A percentile compares a stretch with the other conserved stretches of the same genome.
phyloP scores from a whole-genome alignment of 2,888 invertebrate species.

The Phortica okadai region DNA sequence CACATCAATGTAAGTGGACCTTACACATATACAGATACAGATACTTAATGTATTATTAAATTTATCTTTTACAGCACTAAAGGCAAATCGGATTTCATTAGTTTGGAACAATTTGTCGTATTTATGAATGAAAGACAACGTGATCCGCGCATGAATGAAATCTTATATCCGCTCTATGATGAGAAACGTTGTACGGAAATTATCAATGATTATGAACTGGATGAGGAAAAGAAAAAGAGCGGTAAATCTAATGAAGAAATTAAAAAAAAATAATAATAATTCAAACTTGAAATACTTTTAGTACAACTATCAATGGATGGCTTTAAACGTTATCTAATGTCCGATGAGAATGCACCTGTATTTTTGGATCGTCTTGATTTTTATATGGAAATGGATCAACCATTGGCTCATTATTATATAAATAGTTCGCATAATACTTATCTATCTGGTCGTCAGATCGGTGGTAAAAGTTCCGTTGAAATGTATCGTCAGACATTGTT shows the following conservation, averaged over 20 bases:
- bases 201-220: constrained; percentile 93
- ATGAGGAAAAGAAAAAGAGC: constrained; percentile 79
- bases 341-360: constrained; percentile 99
- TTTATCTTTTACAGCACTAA: constrained; percentile 82
- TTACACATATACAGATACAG: neutral
- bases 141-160: constrained; percentile 98
- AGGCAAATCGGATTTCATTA: constrained; percentile 92
- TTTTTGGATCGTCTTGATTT: constrained; percentile 98
- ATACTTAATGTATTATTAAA: neutral
- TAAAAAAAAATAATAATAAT: no score
- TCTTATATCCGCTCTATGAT: constrained; percentile 97
- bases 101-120: constrained; percentile 90
- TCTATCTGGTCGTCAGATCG: constrained; percentile 95
- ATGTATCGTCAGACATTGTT: constrained; percentile 98
- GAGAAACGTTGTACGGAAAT: constrained; percentile 95
- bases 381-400: constrained; percentile 99
- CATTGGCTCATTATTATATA: constrained; percentile 98
- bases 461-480: constrained; percentile 98
- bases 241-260: constrained; percentile 49
- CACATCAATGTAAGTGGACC: constrained; percentile 89
- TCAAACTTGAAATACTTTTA: constrained; percentile 66
- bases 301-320: constrained; percentile 95
- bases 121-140: constrained; percentile 98
- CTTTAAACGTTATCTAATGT: constrained; percentile 98
- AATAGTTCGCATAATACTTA: constrained; percentile 99